Conservation (phyloP, 2,113 vertebrate genomes). For the Brachypodius melanocephalos region DNA sequence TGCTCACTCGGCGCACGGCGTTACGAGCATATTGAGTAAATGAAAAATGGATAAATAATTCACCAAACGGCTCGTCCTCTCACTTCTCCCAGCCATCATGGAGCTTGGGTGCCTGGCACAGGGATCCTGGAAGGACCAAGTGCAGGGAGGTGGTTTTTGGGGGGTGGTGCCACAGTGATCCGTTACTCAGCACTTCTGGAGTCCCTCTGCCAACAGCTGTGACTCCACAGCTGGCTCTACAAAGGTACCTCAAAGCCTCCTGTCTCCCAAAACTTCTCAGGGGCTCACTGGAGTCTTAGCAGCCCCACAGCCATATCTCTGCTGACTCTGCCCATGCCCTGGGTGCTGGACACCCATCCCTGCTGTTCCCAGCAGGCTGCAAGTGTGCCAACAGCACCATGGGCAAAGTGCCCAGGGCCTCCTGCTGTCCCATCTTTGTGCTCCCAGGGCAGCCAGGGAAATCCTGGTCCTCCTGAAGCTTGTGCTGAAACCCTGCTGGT, state of each 20-base stretch:
- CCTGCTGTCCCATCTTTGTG: background rate
- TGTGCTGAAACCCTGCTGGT: background rate
- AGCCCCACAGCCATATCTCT: background rate
- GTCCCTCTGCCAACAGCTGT: background rate
- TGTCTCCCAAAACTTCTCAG: background rate
- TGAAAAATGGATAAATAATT: constrained; percentile 47
- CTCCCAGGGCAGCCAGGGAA: background rate
- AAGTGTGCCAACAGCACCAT: background rate
- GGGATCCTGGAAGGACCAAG: background rate
- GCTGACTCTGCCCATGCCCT: background rate
- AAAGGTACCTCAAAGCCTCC: no score
- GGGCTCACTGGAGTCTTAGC: background rate
- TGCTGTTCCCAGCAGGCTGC: background rate
- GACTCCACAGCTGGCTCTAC: background rate
- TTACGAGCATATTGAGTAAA: background rate
- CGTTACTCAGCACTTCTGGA: background rate
- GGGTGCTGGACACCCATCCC: background rate
- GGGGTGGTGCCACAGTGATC: fast-evolving
- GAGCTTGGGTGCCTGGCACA: background rate
- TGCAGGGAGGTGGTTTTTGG: background rate
- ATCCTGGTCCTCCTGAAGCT: background rate
- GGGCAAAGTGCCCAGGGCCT: background rate
- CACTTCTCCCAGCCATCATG: background rate
- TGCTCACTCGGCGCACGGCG: background rate
- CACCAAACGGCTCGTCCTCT: background rate